Evolutionary conservation across 2,888 invertebrate genomes (phyloP).

Genomic region (Hyppa rectilinea): DNA sequence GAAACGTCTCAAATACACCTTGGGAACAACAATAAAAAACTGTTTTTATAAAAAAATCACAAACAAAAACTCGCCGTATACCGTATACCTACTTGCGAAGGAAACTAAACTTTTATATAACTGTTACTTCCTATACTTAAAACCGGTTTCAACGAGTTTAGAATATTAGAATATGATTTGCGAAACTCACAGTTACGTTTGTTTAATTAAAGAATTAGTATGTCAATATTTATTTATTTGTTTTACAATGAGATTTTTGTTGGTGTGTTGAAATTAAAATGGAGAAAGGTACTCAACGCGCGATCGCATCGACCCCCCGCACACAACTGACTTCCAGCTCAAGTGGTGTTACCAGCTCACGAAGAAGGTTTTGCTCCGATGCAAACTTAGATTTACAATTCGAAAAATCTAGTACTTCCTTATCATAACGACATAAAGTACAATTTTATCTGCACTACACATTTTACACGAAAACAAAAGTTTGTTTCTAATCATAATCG

Average conservation of each 20-base stretch:
- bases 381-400: constrained; percentile 35
- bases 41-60: constrained; percentile 71
- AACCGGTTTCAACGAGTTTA: constrained; percentile 73
- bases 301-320: constrained; percentile 70
- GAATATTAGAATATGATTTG: constrained; percentile 48
- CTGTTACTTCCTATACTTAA: constrained; percentile 78
- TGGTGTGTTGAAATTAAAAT: constrained; percentile 64
- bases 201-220: constrained; percentile 46
- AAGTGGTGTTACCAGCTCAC: constrained; percentile 74
- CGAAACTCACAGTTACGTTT: constrained; percentile 59
- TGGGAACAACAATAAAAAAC: constrained; percentile 67
- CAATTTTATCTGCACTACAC: constrained; percentile 12
- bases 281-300: constrained; percentile 63
- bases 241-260: constrained; percentile 63
- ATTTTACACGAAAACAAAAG: constrained; percentile 17
- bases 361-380: constrained; percentile 73
- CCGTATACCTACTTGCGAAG: constrained; percentile 78
- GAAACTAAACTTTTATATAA: constrained; percentile 85
- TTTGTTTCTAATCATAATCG: constrained; percentile 71
- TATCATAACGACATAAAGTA: constrained; percentile 38
- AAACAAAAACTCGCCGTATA: constrained; percentile 70
- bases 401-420: constrained; percentile 25
- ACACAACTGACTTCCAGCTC: constrained; percentile 70
- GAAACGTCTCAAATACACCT: constrained; percentile 71
- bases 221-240: constrained; percentile 67